These are phyloP conservation scores for Esox masquinongy DNA, from an alignment of 2,797 vertebrate genomes.

Conservation along the genomic window DNA sequence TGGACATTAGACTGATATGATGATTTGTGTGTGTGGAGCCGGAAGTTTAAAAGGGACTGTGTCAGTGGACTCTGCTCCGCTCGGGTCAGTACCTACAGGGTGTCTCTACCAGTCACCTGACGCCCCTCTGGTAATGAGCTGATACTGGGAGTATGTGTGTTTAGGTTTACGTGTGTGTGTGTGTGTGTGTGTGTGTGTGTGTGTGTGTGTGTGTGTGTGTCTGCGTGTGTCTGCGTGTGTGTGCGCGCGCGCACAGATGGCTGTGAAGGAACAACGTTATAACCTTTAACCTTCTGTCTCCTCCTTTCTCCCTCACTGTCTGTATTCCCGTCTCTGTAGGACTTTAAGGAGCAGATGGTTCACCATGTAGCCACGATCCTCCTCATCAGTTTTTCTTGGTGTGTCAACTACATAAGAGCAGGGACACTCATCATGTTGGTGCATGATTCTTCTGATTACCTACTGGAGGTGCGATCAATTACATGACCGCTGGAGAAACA, in stretches of 20 bases:
- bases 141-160: slow-evolving; percentile 35
- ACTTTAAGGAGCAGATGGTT: slow-evolving; percentile 94
- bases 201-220: slow-evolving; percentile 21
- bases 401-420: slow-evolving; percentile 90
- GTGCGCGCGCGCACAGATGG: slow-evolving; percentile 16
- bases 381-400: slow-evolving; percentile 97
- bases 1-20: slow-evolving; percentile 58
- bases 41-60: background rate
- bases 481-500: background rate
- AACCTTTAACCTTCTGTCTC: background rate
- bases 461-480: slow-evolving; percentile 83
- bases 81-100: background rate
- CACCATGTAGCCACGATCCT: slow-evolving; percentile 94
- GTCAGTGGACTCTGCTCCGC: background rate
- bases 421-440: slow-evolving; percentile 94
- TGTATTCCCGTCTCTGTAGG: slow-evolving; percentile 54
- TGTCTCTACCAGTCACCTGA: slow-evolving; percentile 36
- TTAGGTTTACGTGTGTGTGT: background rate
- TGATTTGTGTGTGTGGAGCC: background rate
- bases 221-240: slow-evolving; percentile 24
- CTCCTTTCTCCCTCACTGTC: background rate
- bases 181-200: slow-evolving; percentile 14
- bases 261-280: background rate
- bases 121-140: slow-evolving; percentile 43
- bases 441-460: slow-evolving; percentile 92